These are phyloP conservation scores for Acrobasis suavella DNA, from an alignment of 2,888 invertebrate genomes.

Conservation along the genomic window DNA sequence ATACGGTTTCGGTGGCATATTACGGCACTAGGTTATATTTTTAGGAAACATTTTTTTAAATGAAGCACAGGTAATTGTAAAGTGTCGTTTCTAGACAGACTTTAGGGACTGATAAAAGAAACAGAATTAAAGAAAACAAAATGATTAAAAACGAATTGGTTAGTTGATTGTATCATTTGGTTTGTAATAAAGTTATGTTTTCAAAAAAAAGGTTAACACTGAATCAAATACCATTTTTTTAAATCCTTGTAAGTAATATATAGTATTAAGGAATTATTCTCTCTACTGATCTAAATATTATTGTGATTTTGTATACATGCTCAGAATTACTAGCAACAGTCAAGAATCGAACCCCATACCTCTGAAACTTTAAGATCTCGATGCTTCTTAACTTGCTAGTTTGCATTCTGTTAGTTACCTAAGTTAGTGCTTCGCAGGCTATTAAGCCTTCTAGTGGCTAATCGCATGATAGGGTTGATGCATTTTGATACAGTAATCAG, in stretches of 20 bases:
- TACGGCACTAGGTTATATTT: background rate
- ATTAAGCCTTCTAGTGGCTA: constrained; percentile 31
- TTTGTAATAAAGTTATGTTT: too few relatives aligned
- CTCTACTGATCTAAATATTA: background rate
- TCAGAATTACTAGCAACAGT: background rate
- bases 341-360: background rate
- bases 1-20: constrained; percentile 4
- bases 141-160: too few relatives aligned
- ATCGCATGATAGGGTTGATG: constrained; percentile 46
- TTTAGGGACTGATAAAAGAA: too few relatives aligned
- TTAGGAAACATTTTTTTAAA: too few relatives aligned
- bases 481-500: constrained; percentile 4
- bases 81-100: background rate
- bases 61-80: background rate
- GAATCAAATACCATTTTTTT: too few relatives aligned
- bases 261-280: too few relatives aligned
- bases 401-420: constrained; percentile 9
- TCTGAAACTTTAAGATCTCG: background rate
- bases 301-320: background rate
- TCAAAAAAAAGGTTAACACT: too few relatives aligned
- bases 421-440: background rate
- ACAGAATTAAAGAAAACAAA: too few relatives aligned
- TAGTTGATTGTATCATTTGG: background rate
- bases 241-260: too few relatives aligned
- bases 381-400: constrained; percentile 1